Conservation (phyloP, 92 coral and sea anemone genomes). For the Micromussa lordhowensis region DNA sequence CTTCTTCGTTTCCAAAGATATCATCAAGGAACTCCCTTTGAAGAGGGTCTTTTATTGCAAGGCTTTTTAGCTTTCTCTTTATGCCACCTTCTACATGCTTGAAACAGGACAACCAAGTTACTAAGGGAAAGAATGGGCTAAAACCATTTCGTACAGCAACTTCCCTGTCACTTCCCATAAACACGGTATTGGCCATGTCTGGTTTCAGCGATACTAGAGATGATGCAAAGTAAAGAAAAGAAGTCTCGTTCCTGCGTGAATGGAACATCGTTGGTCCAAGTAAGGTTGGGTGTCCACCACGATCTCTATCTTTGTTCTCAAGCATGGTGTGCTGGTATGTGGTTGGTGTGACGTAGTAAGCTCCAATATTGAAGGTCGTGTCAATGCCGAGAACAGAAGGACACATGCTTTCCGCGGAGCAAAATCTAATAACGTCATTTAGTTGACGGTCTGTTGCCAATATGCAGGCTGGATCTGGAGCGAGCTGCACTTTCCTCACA, state of each 20-base stretch:
- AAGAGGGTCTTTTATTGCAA: constrained; percentile 8
- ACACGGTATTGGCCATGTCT: constrained; percentile 8
- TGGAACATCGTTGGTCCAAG: constrained; percentile 41
- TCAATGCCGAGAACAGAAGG: constrained; percentile 1
- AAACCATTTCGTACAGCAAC: constrained; percentile 20
- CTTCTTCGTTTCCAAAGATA: not conserved
- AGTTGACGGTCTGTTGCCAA: constrained; percentile 11
- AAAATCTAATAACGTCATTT: constrained; percentile 15
- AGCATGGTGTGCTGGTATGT: not conserved
- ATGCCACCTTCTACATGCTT: constrained; percentile 32
- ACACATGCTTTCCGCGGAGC: not conserved
- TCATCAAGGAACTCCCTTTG: not conserved
- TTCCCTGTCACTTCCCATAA: constrained; percentile 23
- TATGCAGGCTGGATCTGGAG: constrained; percentile 20
- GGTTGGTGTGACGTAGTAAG: constrained; percentile 11
- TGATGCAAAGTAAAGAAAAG: constrained; percentile 19
- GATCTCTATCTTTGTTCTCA: not conserved
- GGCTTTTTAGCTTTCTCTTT: constrained; percentile 11
- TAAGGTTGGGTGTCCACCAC: not conserved
- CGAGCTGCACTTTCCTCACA: constrained; percentile 26
- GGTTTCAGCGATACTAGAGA: not conserved
- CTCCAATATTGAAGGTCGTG: constrained; percentile 16
- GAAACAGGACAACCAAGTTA: constrained; percentile 25
- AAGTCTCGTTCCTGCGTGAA: constrained; percentile 9
- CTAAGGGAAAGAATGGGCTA: constrained; percentile 25